These are phyloP conservation scores for Enteromius thamalakanensis DNA, from an alignment of 2,797 vertebrate genomes.

Conservation along the genomic window DNA sequence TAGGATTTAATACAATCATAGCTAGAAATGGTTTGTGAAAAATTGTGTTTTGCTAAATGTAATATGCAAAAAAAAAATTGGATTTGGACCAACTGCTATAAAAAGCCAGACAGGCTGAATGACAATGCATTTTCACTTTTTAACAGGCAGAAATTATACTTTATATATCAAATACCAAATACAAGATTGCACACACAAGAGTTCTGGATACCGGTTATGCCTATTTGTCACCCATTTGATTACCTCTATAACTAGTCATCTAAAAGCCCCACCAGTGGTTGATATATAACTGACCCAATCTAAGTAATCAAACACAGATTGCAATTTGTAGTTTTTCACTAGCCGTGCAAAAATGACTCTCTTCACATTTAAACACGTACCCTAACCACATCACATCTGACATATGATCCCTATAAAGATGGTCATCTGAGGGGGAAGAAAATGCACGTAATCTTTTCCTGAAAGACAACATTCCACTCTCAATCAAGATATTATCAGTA, in stretches of 20 bases:
- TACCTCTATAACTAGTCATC: neutral
- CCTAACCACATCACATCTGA: neutral
- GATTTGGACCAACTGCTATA: neutral
- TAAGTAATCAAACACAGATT: neutral
- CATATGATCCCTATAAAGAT: neutral
- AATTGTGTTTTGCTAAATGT: neutral
- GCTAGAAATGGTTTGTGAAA: neutral
- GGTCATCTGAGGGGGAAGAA: neutral
- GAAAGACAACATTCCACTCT: constrained; percentile 12
- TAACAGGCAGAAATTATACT: neutral
- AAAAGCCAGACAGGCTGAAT: neutral
- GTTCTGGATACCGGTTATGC: too few relatives aligned
- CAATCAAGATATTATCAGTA: neutral
- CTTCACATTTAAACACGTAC: neutral
- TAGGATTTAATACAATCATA: neutral
- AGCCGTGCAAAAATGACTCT: neutral
- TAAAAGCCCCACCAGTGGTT: neutral
- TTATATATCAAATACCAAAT: neutral
- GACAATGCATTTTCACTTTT: neutral
- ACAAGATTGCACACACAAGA: neutral
- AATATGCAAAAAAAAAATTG: neutral
- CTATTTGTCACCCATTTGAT: neutral
- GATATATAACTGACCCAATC: neutral
- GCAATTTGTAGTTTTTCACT: neutral
- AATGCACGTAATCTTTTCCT: neutral